phyloP scores from a whole-genome alignment of 30 jellyfish, hydroid and myxozoan genomes.

The Aurelia coerulea region DNA sequence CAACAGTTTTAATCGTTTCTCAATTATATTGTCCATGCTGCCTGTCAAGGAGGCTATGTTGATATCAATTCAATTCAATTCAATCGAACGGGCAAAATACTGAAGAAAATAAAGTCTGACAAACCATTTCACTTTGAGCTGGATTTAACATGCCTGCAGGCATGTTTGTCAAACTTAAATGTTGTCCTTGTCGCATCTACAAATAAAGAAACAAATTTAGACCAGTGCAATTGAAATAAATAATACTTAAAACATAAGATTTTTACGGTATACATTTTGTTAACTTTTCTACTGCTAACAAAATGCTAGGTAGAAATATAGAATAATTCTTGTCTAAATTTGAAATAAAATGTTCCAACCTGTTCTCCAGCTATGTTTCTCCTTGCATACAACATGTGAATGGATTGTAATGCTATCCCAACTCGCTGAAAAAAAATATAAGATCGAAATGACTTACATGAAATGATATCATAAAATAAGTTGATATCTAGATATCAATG shows the following conservation, averaged over 20 bases:
- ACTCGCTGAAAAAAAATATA: constrained; percentile 57
- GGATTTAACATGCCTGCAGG: constrained; percentile 96
- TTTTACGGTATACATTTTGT: no score
- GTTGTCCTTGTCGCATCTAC: constrained; percentile 94
- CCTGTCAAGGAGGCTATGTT: not conserved
- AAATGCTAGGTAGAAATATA: no score
- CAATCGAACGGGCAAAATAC: not conserved
- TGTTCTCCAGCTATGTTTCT: constrained; percentile 86
- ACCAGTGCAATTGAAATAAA: not conserved
- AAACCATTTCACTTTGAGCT: constrained; percentile 88
- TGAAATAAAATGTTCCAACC: constrained; percentile 34
- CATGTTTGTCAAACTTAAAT: constrained; percentile 75
- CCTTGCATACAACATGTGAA: constrained; percentile 67
- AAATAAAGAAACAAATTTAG: constrained; percentile 3
- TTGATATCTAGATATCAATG: not conserved
- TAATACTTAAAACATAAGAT: no score
- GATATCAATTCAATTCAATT: no score
- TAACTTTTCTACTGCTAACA: no score
- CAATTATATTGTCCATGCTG: not conserved
- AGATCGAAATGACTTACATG: not conserved
- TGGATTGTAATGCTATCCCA: constrained; percentile 89
- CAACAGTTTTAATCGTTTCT: not conserved
- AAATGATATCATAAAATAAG: not conserved
- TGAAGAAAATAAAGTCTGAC: not conserved
- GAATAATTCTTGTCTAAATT: no score